phyloP scores from a whole-genome alignment of 2,888 invertebrate genomes.

The Argyresthia goedartella region DNA sequence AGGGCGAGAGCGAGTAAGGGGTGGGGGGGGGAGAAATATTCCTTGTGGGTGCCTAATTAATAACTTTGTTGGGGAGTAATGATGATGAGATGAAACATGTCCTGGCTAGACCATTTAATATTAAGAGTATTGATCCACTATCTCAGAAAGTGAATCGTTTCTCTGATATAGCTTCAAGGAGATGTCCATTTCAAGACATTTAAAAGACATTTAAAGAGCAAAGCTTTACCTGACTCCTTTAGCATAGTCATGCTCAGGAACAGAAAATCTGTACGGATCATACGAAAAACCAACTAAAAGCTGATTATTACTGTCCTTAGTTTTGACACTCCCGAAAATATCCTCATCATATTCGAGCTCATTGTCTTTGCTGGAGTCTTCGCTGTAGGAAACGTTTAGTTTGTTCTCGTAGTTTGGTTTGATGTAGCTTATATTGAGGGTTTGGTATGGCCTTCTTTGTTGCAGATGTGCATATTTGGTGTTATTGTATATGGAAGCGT shows the following conservation, averaged over 20 bases:
- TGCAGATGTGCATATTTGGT: slow-evolving; percentile 46
- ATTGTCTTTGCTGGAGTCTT: slow-evolving; percentile 13
- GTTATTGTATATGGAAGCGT: slow-evolving; percentile 46
- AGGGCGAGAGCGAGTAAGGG: too few species aligned
- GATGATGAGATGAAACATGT: too few species aligned
- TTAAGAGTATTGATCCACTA: too few species aligned
- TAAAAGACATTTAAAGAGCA: too few species aligned
- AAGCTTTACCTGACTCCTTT: slow-evolving; percentile 46
- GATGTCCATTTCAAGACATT: too few species aligned
- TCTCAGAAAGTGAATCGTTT: too few species aligned
- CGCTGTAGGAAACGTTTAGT: background rate
- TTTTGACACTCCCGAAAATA: slow-evolving; percentile 13
- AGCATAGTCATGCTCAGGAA: slow-evolving; percentile 45
- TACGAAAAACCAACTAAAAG: slow-evolving; percentile 49
- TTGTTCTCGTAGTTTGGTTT: slow-evolving; percentile 19
- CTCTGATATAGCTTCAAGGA: too few species aligned
- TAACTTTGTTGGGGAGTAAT: too few species aligned
- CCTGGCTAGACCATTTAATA: too few species aligned
- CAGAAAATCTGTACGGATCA: slow-evolving; percentile 51
- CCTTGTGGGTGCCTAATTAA: too few species aligned
- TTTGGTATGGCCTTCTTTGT: slow-evolving; percentile 22
- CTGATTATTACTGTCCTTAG: slow-evolving; percentile 15
- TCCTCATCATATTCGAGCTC: slow-evolving; percentile 27
- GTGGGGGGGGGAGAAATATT: too few species aligned
- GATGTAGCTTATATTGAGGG: slow-evolving; percentile 14